Conservation (phyloP, 2,888 invertebrate genomes). For the Dryocosmus kuriphilus region DNA sequence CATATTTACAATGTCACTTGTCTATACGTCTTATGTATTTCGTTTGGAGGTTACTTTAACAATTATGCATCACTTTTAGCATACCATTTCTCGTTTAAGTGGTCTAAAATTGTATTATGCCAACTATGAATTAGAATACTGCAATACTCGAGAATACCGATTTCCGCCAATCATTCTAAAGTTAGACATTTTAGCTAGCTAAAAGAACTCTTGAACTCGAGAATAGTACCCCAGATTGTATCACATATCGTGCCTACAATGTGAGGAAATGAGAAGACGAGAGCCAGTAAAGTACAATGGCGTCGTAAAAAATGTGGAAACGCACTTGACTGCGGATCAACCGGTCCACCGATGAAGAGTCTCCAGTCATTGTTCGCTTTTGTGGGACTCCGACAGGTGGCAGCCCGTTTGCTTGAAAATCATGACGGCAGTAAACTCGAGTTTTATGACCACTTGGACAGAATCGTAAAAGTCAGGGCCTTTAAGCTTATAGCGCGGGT, state of each 20-base stretch:
- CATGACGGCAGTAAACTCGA: slow-evolving; percentile 80
- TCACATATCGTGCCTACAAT: not conserved
- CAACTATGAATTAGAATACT: no score
- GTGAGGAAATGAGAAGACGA: slow-evolving; percentile 41
- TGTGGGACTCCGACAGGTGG: slow-evolving; percentile 74
- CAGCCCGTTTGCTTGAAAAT: slow-evolving; percentile 77
- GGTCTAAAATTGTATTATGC: no score
- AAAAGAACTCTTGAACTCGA: no score
- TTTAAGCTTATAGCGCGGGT: slow-evolving; percentile 74
- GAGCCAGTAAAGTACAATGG: slow-evolving; percentile 52
- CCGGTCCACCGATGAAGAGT: slow-evolving; percentile 59
- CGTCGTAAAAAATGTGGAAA: slow-evolving; percentile 59
- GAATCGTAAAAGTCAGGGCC: slow-evolving; percentile 81
- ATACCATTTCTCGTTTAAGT: no score
- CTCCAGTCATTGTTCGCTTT: slow-evolving; percentile 50
- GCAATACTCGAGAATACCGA: no score
- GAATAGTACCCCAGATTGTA: not conserved
- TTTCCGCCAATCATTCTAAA: no score
- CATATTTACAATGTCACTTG: no score
- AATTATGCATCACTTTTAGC: no score
- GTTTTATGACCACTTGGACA: slow-evolving; percentile 81
- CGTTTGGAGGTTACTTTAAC: no score
- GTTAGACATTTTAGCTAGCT: no score
- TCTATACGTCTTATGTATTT: no score
- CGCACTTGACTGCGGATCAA: slow-evolving; percentile 53